Evolutionary conservation across 1,140 invertebrate species (phyloP).

Genomic region (Papilio helenus): DNA sequence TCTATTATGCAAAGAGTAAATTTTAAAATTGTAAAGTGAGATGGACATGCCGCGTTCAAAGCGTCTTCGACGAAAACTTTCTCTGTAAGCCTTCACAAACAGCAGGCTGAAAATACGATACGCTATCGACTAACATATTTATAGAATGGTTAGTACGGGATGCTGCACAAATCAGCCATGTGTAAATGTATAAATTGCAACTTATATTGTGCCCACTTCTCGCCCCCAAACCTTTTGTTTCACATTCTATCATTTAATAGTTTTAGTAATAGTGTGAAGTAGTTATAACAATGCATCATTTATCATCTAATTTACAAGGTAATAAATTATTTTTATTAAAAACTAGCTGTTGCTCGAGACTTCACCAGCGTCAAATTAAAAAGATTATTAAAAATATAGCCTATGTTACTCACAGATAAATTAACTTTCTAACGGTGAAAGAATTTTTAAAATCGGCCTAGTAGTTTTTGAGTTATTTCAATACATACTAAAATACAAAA

Average conservation of each 20-base stretch:
- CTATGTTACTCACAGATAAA: too few relatives aligned
- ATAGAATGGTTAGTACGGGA: slow-evolving; percentile 46
- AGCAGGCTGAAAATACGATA: slow-evolving; percentile 49
- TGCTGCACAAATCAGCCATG: slow-evolving; percentile 42
- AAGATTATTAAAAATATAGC: too few relatives aligned
- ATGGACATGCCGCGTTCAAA: slow-evolving; percentile 39
- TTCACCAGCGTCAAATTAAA: too few relatives aligned
- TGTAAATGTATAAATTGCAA: not conserved
- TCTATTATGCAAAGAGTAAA: slow-evolving; percentile 17
- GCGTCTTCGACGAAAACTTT: slow-evolving; percentile 15
- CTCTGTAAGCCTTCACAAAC: slow-evolving; percentile 35
- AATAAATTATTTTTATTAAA: too few relatives aligned
- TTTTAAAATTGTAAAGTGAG: slow-evolving; percentile 22
- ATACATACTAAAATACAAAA: too few relatives aligned
- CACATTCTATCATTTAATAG: not conserved
- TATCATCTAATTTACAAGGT: not conserved
- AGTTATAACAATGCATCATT: not conserved
- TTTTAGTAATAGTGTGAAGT: not conserved
- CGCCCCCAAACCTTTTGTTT: not conserved
- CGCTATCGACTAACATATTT: slow-evolving; percentile 56
- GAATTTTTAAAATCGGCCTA: too few relatives aligned
- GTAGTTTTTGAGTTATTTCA: too few relatives aligned
- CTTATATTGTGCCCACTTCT: not conserved
- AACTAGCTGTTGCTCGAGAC: too few relatives aligned
- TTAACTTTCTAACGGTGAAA: too few relatives aligned